Evolutionary conservation across 2,113 vertebrate genomes (phyloP).

Genomic region (Falco punctatus): DNA sequence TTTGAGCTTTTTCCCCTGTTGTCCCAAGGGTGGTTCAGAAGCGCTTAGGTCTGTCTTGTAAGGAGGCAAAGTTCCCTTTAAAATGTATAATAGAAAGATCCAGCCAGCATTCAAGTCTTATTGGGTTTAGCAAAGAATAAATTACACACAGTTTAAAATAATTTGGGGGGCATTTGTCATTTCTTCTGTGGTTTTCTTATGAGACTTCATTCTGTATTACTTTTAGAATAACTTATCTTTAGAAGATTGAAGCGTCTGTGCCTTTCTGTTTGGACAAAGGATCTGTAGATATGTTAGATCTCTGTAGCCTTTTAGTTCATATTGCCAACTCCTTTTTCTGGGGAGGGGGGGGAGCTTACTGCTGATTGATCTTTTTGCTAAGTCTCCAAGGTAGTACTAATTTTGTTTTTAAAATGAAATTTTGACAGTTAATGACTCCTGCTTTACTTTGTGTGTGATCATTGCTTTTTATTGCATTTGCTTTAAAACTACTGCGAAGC

Average conservation of each 20-base stretch:
- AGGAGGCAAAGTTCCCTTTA: background rate
- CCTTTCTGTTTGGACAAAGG: background rate
- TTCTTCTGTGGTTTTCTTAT: background rate
- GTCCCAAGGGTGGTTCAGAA: background rate
- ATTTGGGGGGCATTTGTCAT: background rate
- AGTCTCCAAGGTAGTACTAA: background rate
- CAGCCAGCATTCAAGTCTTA: background rate
- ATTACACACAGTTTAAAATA: background rate
- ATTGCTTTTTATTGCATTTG: background rate
- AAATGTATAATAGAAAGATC: background rate
- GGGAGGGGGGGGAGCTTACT: background rate
- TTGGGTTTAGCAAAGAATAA: background rate
- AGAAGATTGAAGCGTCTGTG: background rate
- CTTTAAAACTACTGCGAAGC: background rate
- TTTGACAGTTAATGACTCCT: background rate
- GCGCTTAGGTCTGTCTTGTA: background rate
- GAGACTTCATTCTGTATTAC: background rate
- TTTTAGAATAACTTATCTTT: background rate
- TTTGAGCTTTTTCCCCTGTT: background rate
- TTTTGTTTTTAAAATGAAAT: background rate
- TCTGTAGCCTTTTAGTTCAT: background rate
- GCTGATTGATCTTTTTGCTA: background rate
- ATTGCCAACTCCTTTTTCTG: background rate
- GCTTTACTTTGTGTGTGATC: background rate
- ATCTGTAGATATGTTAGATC: background rate